phyloP scores from a whole-genome alignment of 2,797 vertebrate genomes.

The Centropyge bicolor region DNA sequence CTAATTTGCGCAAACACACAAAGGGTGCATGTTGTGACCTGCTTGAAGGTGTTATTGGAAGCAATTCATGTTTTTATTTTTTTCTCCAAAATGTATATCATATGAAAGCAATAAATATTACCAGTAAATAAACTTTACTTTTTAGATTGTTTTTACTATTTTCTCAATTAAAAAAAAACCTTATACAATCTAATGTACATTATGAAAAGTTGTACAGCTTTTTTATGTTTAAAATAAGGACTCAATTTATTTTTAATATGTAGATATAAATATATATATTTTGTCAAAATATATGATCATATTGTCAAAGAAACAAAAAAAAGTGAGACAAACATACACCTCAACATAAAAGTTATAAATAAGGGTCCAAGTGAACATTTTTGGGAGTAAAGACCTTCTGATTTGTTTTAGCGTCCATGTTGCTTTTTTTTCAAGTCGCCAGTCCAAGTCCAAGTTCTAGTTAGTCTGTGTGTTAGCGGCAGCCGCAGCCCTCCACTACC shows the following conservation, averaged over 20 bases:
- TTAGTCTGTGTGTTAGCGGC: conserved; percentile 86
- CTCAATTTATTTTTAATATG: conserved; percentile 98
- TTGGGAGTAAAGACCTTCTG: conserved; percentile 75
- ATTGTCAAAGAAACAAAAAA: conserved; percentile 92
- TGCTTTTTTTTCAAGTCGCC: conserved; percentile 55
- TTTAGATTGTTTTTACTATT: conserved; percentile 84
- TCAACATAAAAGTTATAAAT: conserved; percentile 99
- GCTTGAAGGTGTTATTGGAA: conserved; percentile 73
- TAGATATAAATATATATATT: conserved; percentile 99
- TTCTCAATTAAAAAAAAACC: conserved; percentile 87
- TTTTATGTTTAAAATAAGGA: conserved; percentile 98
- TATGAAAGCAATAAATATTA: conserved; percentile 89
- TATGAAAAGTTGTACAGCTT: conserved; percentile 90
- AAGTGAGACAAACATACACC: conserved; percentile 92
- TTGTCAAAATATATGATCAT: conserved; percentile 99
- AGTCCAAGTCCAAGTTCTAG: conserved; percentile 60
- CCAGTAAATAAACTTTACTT: conserved; percentile 86
- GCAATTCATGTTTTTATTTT: conserved; percentile 72
- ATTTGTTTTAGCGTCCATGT: conserved; percentile 63
- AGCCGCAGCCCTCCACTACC: conserved; percentile 99
- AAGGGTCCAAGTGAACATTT: conserved; percentile 91
- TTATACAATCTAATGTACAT: conserved; percentile 90
- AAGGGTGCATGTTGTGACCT: conserved; percentile 67
- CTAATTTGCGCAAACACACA: conserved; percentile 73
- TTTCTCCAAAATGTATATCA: conserved; percentile 75